Conservation (phyloP, 2,888 invertebrate species). For the Hipparchia semele region DNA sequence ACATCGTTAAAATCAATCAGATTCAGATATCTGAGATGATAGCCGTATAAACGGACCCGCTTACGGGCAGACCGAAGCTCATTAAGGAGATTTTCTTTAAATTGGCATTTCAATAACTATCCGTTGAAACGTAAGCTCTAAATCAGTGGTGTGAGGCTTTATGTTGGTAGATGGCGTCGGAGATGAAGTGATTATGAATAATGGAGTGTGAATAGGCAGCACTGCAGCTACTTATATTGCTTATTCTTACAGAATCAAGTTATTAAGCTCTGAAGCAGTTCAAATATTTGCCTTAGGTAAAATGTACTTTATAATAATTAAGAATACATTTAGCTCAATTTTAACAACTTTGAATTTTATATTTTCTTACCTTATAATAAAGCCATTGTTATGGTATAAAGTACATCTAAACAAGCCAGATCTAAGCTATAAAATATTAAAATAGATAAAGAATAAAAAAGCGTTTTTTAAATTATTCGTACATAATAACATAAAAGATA, state of each 20-base stretch:
- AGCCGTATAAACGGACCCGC: constrained; percentile 23
- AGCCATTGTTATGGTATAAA: too few species aligned
- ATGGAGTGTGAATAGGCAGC: constrained; percentile 18
- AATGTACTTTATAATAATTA: too few species aligned
- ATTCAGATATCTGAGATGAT: constrained; percentile 28
- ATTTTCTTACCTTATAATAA: too few species aligned
- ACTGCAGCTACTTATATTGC: neutral
- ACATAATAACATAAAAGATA: too few species aligned
- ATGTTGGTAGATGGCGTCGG: constrained; percentile 2
- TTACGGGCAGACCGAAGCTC: constrained; percentile 24
- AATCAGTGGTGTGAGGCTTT: constrained; percentile 12
- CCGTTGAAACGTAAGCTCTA: constrained; percentile 18
- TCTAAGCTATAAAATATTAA: too few species aligned
- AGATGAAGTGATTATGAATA: constrained; percentile 21
- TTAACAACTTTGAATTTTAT: too few species aligned
- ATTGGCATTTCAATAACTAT: constrained; percentile 38
- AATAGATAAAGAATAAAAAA: too few species aligned
- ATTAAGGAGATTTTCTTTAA: constrained; percentile 29
- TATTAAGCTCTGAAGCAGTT: neutral
- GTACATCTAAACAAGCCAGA: too few species aligned
- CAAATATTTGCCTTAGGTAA: too few species aligned
- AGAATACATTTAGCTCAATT: too few species aligned
- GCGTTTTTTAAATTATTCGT: too few species aligned
- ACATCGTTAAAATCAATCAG: constrained; percentile 29
- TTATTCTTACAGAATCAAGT: constrained; percentile 21